Conservation (phyloP, 2,888 invertebrate genomes). For the Cartodere bifasciata region DNA sequence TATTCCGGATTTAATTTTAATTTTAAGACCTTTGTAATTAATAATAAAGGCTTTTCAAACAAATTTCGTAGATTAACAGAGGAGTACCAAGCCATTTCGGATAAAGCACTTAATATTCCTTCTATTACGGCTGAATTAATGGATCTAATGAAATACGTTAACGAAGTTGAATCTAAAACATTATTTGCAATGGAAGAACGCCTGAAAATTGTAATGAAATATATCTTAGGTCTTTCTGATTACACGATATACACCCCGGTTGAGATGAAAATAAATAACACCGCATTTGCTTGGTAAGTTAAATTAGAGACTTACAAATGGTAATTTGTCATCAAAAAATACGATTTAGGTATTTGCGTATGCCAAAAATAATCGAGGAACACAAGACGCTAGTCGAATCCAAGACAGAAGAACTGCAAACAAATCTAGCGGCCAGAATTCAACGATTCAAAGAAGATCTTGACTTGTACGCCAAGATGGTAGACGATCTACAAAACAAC, state of each 20-base stretch:
- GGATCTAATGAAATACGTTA: conserved; percentile 65
- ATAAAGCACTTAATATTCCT: conserved; percentile 66
- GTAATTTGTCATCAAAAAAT: background rate
- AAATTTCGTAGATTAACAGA: conserved; percentile 53
- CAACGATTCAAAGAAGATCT: conserved; percentile 74
- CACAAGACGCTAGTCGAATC: conserved; percentile 65
- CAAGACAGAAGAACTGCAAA: conserved; percentile 80
- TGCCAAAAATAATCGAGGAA: conserved; percentile 72
- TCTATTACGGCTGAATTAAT: conserved; percentile 76
- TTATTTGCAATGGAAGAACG: conserved; percentile 64
- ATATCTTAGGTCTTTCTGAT: conserved; percentile 75
- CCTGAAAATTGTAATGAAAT: conserved; percentile 51
- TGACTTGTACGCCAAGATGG: conserved; percentile 63
- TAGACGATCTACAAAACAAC: conserved; percentile 76
- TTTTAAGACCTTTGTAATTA: background rate
- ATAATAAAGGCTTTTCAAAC: background rate
- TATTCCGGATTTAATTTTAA: background rate
- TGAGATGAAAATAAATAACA: conserved; percentile 81
- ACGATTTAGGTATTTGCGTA: conserved; percentile 50
- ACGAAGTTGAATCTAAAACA: conserved; percentile 57
- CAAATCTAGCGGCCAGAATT: conserved; percentile 61
- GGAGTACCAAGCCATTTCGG: conserved; percentile 71
- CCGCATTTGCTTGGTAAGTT: conserved; percentile 67
- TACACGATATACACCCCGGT: conserved; percentile 66
- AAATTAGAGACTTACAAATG: background rate